Conservation (phyloP, 2,888 invertebrate species). For the Mythimna loreyi region DNA sequence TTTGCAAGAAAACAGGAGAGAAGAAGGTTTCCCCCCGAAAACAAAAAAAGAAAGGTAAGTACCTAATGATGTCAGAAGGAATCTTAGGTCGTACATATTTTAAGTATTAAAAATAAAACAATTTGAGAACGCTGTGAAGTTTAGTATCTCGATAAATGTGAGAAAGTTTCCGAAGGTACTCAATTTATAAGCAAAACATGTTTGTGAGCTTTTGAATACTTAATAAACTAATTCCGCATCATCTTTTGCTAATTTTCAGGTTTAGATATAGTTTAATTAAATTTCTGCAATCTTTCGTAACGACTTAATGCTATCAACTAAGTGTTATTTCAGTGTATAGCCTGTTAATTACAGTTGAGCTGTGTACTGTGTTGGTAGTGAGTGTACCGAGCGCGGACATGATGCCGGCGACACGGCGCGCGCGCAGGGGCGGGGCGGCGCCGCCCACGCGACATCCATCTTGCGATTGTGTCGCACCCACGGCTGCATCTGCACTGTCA, state of each 20-base stretch:
- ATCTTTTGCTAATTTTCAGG: no score
- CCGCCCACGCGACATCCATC: slow-evolving; percentile 60
- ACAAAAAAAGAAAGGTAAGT: no score
- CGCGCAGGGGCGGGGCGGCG: slow-evolving; percentile 53
- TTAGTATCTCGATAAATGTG: not conserved
- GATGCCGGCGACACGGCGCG: no score
- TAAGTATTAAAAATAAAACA: no score
- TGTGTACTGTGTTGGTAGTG: not conserved
- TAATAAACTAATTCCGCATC: not conserved
- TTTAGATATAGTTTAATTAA: not conserved
- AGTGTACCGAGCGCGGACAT: not conserved
- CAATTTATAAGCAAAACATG: not conserved
- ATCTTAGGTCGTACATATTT: no score
- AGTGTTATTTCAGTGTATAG: not conserved
- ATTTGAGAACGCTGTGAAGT: no score
- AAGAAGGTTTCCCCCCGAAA: no score
- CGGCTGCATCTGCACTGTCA: slow-evolving; percentile 21
- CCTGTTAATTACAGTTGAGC: slow-evolving; percentile 12
- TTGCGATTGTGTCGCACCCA: slow-evolving; percentile 56
- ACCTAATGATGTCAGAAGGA: no score
- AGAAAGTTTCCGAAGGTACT: not conserved
- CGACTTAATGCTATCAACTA: not conserved
- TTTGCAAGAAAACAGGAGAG: no score
- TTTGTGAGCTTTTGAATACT: not conserved
- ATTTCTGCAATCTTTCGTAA: not conserved